Evolutionary conservation across 2,888 invertebrate genomes (phyloP), one percentile per base, ranked within the genome.

Genomic region (Oxyscelio sp.): DNA sequence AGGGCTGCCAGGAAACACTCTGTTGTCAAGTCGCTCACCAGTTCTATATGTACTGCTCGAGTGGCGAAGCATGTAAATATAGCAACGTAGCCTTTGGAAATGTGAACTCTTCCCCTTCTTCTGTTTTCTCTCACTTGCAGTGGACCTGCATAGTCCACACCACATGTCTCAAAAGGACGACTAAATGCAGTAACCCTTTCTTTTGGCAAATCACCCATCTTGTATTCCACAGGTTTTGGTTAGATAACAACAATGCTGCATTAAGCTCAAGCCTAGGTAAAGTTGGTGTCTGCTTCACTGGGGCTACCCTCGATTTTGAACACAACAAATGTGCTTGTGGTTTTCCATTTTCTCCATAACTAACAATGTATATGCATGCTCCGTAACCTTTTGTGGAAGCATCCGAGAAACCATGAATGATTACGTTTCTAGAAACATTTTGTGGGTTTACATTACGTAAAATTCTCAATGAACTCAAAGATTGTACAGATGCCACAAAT

Each of bases 361-460:
- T 50, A 22, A 21, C 24, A 13, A 59, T 13, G n/a, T 40, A 59
- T 15, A 59, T 22, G 15, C 59, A 59, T 13, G 38, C 40, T 38
- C 59, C 59, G 13, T 9, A 59, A 22, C 59, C 40, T 34, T 40
- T 59, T 13, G 40, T 59, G 2, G 59, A 59, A 8, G 40, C 59
- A n/a, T 40, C 59, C 21, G 40, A 59, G 4, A 59, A 59, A 0
- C 59, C 40, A 59, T 38, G 59, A 19, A 40, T 19, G n/a, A 58
- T 13, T 5, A 58, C 21, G 2, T 34, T 24, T 38, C n/a, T 8
- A 31, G 59, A 59, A 4, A 8, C 1, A 21, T 61, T 61, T 2
- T 17, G 17, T 15, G 43, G 61, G n/a, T 61, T 45, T 1, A 61
- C 45, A 38, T 61, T 61, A 11, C 45, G 22, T 0, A 2, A 45